Conservation (phyloP, 2,888 invertebrate genomes). For the Sabatieria punctata region DNA sequence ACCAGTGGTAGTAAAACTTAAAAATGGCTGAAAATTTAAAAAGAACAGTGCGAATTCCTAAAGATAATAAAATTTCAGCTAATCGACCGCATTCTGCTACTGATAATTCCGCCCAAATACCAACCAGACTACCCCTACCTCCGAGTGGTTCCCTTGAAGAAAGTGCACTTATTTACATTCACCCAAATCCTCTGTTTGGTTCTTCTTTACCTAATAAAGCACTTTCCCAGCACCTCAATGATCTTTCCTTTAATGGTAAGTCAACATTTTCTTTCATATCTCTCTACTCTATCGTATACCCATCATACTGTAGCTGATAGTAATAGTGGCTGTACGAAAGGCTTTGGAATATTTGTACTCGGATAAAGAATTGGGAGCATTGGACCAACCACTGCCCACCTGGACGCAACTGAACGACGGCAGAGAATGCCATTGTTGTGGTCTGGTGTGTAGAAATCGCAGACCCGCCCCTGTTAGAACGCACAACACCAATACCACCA, state of each 20-base stretch:
- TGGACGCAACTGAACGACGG: not conserved
- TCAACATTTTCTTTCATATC: not conserved
- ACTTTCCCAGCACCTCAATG: slow-evolving; percentile 71
- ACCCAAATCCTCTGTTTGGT: slow-evolving; percentile 68
- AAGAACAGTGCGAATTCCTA: no score
- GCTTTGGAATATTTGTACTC: not conserved
- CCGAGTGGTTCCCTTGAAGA: slow-evolving; percentile 72
- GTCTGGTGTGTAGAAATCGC: no score
- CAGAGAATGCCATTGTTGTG: no score
- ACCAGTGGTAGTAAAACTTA: no score
- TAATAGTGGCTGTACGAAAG: not conserved
- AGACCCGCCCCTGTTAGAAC: no score
- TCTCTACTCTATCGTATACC: not conserved
- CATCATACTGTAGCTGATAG: not conserved
- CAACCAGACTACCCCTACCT: slow-evolving; percentile 90
- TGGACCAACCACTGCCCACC: not conserved
- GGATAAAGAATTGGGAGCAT: not conserved
- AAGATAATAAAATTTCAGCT: slow-evolving; percentile 53
- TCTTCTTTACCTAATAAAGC: slow-evolving; percentile 72
- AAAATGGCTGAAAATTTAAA: no score
- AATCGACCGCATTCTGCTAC: slow-evolving; percentile 74
- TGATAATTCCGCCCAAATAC: slow-evolving; percentile 91
- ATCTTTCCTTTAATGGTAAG: slow-evolving; percentile 71
- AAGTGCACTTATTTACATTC: slow-evolving; percentile 70
- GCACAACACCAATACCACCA: no score